phyloP scores from a whole-genome alignment of 2,888 invertebrate genomes.

The Onchidella celtica region DNA sequence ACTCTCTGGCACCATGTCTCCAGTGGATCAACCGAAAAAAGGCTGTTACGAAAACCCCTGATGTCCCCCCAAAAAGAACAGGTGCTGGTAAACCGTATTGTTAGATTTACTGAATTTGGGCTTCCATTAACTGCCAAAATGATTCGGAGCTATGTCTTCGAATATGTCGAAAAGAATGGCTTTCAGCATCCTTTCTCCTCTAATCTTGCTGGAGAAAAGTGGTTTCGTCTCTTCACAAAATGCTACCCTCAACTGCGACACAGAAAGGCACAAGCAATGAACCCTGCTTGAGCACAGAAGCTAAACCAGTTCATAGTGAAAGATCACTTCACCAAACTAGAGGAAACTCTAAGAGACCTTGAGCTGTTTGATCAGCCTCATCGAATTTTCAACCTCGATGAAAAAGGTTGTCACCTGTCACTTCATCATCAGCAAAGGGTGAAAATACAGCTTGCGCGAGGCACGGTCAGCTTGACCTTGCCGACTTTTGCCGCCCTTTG shows the following conservation, averaged over 20 bases:
- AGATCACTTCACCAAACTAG: conserved; percentile 4
- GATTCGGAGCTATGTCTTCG: conserved; percentile 13
- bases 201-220: conserved; percentile 2
- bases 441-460: no score
- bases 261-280: conserved; percentile 15
- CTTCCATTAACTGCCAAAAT: conserved; percentile 5
- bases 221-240: conserved; percentile 19
- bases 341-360: not conserved
- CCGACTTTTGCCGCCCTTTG: no score
- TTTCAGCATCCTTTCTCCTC: not conserved
- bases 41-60: not conserved
- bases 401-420: conserved; percentile 18
- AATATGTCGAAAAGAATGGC: not conserved
- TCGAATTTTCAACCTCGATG: conserved; percentile 18
- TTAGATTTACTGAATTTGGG: conserved; percentile 9
- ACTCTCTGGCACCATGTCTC: not conserved
- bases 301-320: conserved; percentile 6
- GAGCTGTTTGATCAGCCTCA: conserved; percentile 16
- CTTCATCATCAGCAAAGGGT: conserved; percentile 15
- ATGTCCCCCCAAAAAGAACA: not conserved
- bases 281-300: conserved; percentile 6
- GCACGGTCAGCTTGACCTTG: no score
- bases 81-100: not conserved
- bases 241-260: not conserved
- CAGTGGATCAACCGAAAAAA: not conserved